Evolutionary conservation across 2,888 invertebrate species (phyloP), one percentile per base, ranked within the genome.

Genomic region (Miltochrista miniata): DNA sequence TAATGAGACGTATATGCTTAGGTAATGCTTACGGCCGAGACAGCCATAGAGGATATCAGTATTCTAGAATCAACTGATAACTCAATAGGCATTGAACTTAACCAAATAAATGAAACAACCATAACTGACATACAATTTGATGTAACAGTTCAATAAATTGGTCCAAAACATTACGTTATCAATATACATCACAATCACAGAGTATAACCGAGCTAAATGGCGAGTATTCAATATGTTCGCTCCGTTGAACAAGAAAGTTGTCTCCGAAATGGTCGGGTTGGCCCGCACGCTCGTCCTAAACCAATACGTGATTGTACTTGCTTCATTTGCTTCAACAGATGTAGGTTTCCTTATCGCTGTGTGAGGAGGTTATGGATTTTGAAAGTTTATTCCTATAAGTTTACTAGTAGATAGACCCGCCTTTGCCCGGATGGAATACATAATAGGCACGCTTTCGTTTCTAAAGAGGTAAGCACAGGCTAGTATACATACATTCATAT

Each of bases 301-400:
- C 73, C 70, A 75, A 75, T 72, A 76, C 61, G 54, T 61, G 66
- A 67, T 74, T 63, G 67, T 54, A 48, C 51, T 49, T 65, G 74
- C 61, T 66, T 74, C 73, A 76, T 76, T 75, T 64, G 58, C 45
- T 58, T 45, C 55, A 59, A 54, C 47, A 70, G 51, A 57, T 64
- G 61, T 55, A 53, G 51, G 61, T 54, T 62, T 61, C 59, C 42
- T 36, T 30, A 50, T 35, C n/a, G 13, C 49, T 54, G 45, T 36
- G 33, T 43, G 24, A 41, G 14, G 12, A 29, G 12, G 11, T 34
- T 34, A 30, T 34, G 18, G 3, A 11, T 15, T 38, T 49, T 49
- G 11, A 38, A 34, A 35, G 41, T 18, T 31, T 36, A 11, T 7
- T 13, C 10, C 29, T 33, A 33, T 8, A 24, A 24, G 18, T 5